phyloP scores from a whole-genome alignment of 2,797 vertebrate species.

The Sciurus carolinensis region DNA sequence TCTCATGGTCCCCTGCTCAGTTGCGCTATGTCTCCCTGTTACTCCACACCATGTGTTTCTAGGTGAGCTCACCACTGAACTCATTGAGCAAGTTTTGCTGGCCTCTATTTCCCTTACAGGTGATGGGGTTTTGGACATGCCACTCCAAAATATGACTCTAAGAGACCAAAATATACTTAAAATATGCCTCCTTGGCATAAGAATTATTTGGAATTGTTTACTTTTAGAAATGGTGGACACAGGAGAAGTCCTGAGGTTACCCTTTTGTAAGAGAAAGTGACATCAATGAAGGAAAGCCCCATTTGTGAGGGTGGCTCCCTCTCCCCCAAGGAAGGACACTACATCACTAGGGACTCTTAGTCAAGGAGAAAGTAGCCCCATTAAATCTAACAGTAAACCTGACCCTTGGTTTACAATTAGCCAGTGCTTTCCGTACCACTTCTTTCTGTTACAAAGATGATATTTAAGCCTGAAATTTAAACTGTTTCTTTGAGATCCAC shows the following conservation, averaged over 20 bases:
- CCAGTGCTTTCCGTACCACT: neutral
- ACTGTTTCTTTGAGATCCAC: neutral
- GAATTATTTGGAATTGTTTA: neutral
- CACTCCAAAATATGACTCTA: neutral
- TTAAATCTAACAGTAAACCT: neutral
- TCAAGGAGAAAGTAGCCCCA: neutral
- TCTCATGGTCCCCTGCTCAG: neutral
- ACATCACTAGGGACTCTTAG: too few relatives aligned
- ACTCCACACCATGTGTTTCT: too few relatives aligned
- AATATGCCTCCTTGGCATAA: neutral
- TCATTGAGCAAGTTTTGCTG: neutral
- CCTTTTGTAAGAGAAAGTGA: neutral
- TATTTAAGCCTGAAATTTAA: neutral
- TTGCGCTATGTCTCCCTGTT: rapidly evolving
- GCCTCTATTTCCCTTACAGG: neutral
- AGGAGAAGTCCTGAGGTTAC: neutral
- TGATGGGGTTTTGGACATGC: neutral
- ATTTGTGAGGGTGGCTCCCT: neutral
- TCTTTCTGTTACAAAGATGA: neutral
- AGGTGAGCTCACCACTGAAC: neutral
- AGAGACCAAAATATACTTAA: neutral
- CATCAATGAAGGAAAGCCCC: neutral
- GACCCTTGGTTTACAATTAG: neutral
- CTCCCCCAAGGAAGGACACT: too few relatives aligned
- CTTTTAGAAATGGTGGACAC: neutral